Evolutionary conservation across 2,113 vertebrate genomes (phyloP), one percentile per base, ranked within the genome.

Genomic region (Todiramphus saurophagus): DNA sequence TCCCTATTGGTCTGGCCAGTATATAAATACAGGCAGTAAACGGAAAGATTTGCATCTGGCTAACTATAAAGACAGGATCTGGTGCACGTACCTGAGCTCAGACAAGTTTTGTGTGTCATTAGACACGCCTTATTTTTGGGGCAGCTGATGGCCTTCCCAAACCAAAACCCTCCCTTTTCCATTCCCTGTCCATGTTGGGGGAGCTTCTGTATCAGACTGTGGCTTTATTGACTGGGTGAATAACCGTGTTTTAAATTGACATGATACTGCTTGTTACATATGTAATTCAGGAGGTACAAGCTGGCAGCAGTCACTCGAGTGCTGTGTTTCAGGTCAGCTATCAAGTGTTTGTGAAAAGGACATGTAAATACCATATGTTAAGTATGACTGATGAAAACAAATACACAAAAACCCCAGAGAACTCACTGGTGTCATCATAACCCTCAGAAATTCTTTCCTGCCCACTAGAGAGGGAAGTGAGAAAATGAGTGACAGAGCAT

Each of bases 351-450:
- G 8, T 67, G 89, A 82, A 74, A 70, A 92, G 62, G 92, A 94
- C 62, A 30, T 41, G 35, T 87, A 95, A 96, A 96, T 96, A 95
- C 83, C 94, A 89, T 97, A 93, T 94, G 96, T 87, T 96, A 48
- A 62, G 62, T 80, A 60, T 17, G 67, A 62, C 58, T 93, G 83
- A 53, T 79, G 92, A 94, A 96, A 95, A 96, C 83, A 97, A 97
- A 93, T 95, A 96, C 28, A 69, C 85, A 79, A 82, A 97, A 97
- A 95, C 86, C 93, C 76, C 2, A 16, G 66, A 95, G 94, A 93
- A 79, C 81, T 91, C 94, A 25, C 25, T 85, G 89, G 87, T 89
- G 92, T 56, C 94, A 85, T 87, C 89, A 28, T 28, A 83, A 84
- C 81, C 75, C 95, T 79, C 94, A 84, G 94, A 95, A 91, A 96